Base-by-base conservation (phyloP, 2,797 vertebrate genomes). In the Hippopotamyrus pictus region DNA sequence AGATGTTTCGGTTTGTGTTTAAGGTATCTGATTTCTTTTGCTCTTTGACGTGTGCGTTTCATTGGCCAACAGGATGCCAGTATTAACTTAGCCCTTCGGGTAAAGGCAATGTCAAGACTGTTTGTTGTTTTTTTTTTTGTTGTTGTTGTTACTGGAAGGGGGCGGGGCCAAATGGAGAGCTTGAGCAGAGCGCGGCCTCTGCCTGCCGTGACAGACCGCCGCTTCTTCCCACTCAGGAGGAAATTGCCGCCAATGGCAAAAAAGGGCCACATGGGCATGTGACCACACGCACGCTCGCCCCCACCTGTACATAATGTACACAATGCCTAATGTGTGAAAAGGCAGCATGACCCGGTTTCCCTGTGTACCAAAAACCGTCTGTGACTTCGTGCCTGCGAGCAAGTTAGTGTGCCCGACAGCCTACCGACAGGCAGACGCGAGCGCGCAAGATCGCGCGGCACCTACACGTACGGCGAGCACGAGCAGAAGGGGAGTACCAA, bases 271-370 rank as follows among this genome's bases (percentile, higher is more conserved):
- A 88, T 90, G 90, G 92, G 92, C 94, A 93, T 93, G 89, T 89
- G 91, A 93, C 89, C 92, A 92, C 93, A 91, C 41, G 90, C 91
- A 92, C 92, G 11, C 29, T 46, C 50, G 17, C 22, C 83, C 91
- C 91, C 92, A 94, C 90, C 92, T 96, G 95, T 96, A 96, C 94
- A 96, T 96, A 96, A 93, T 92, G 37, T 79, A 44, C 91, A 92
- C 92, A 91, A 94, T 93, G 94, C 95, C 95, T 95, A 94, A 92
- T 96, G 95, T 95, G 94, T 95, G 93, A 93, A 92, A 94, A 95
- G 94, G 94, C 95, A 95, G 95, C 95, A 96, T 96, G 95, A 95
- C 95, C 95, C 94, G 90, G 95, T 94, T 94, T 94, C 92, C 91
- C 93, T 95, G 94, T 94, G 94, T 95, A 94, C 94, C 33, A 50